phyloP scores from a whole-genome alignment of 2,888 invertebrate genomes.

The Oligia latruncula region DNA sequence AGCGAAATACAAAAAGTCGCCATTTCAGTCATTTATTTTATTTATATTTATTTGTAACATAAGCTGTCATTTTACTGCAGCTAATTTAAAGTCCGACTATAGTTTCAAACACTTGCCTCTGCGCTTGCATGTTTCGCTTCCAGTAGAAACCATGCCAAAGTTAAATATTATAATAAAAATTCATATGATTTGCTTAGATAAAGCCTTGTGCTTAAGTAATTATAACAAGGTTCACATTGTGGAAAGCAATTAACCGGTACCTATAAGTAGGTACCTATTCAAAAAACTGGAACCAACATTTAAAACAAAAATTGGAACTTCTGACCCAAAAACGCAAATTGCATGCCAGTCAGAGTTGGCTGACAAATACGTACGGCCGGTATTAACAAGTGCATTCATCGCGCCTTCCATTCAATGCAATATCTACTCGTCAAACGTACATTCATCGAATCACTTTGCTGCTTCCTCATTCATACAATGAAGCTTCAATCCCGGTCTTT shows the following conservation, averaged over 20 bases:
- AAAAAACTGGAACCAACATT: background rate
- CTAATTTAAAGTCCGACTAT: no score
- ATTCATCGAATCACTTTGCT: slow-evolving; percentile 37
- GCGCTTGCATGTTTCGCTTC: background rate
- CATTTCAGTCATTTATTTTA: no score
- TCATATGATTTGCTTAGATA: background rate
- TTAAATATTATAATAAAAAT: background rate
- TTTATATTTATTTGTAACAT: no score
- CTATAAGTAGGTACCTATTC: background rate
- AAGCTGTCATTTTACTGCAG: no score
- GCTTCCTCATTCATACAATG: slow-evolving; percentile 31
- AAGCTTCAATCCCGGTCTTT: slow-evolving; percentile 18
- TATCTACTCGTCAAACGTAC: slow-evolving; percentile 24
- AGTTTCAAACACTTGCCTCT: slow-evolving; percentile 6
- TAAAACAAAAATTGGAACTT: background rate
- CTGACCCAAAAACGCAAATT: slow-evolving; percentile 9
- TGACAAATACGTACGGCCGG: slow-evolving; percentile 12
- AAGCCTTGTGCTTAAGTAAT: background rate
- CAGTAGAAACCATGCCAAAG: slow-evolving; percentile 1
- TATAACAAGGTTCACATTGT: background rate
- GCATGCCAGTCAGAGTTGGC: background rate
- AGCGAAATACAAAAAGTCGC: no score
- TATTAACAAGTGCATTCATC: slow-evolving; percentile 45
- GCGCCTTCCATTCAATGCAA: slow-evolving; percentile 38
- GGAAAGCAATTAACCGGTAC: no score